These are phyloP conservation scores for Drosophila sp. DNA, from an alignment of 1,140 invertebrate genomes.

Conservation along the genomic window DNA sequence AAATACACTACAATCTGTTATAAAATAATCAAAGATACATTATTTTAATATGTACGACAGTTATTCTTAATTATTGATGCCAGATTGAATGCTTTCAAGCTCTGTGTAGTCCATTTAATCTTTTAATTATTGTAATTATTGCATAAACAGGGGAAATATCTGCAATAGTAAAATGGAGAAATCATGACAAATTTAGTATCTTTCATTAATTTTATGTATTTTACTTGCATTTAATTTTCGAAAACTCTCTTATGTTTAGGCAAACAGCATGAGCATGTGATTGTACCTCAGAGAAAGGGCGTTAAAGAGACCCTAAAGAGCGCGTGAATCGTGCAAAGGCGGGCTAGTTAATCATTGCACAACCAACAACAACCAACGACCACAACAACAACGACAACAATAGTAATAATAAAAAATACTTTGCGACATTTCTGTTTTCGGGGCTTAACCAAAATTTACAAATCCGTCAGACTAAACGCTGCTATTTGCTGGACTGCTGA, in stretches of 20 bases:
- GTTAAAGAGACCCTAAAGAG: slow-evolving; percentile 41
- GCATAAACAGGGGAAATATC: no score
- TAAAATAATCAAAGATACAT: no score
- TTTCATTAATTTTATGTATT: no score
- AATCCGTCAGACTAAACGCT: slow-evolving; percentile 52
- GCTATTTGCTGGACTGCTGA: slow-evolving; percentile 58
- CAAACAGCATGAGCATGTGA: background rate
- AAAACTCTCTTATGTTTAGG: background rate
- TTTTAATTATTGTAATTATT: no score
- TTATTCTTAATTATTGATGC: no score
- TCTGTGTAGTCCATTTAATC: no score
- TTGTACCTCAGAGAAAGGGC: slow-evolving; percentile 1
- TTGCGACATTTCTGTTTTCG: slow-evolving; percentile 67
- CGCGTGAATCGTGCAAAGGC: slow-evolving; percentile 36
- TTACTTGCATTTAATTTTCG: no score
- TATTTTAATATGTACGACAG: no score
- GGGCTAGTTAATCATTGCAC: slow-evolving; percentile 70
- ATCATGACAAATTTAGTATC: no score
- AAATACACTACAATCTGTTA: slow-evolving; percentile 7
- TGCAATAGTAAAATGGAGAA: no score
- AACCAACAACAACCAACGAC: slow-evolving; percentile 49
- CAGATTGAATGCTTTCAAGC: no score
- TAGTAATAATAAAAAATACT: slow-evolving; percentile 29
- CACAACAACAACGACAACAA: slow-evolving; percentile 40
- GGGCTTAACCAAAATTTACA: slow-evolving; percentile 56